A percentile compares a stretch with the other conserved stretches of the same genome.
Conservation (phyloP, 2,113 vertebrate species). For the Pelecanoides urinatrix region DNA sequence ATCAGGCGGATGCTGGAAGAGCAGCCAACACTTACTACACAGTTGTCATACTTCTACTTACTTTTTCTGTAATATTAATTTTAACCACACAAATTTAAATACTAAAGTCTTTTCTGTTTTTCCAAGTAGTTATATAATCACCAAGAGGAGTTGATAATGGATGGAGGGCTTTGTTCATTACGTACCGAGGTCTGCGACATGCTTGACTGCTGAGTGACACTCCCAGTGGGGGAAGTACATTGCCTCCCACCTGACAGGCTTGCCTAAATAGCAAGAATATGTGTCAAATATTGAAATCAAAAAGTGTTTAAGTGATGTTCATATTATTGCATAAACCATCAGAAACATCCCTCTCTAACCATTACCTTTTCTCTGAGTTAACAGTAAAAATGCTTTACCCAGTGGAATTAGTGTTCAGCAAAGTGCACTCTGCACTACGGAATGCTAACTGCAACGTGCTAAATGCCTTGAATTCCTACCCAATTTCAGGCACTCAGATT, state of each 20-base stretch:
- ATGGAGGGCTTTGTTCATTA: conserved; percentile 44
- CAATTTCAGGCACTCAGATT: background rate
- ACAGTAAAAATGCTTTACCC: background rate
- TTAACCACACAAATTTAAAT: background rate
- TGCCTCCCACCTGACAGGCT: conserved; percentile 85
- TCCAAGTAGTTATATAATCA: background rate
- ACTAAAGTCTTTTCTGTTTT: background rate
- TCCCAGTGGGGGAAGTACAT: conserved; percentile 81
- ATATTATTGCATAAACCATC: conserved; percentile 36
- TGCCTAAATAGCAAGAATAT: conserved; percentile 79
- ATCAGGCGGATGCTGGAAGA: background rate
- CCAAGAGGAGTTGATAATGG: conserved; percentile 3
- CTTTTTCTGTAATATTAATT: background rate
- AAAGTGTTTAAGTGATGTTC: conserved; percentile 46
- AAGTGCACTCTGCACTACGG: background rate
- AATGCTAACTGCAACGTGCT: background rate
- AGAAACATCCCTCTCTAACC: conserved; percentile 24
- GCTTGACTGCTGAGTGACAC: conserved; percentile 82
- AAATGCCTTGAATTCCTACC: background rate
- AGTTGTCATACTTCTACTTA: background rate
- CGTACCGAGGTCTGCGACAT: conserved; percentile 88
- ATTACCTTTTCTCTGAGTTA: background rate
- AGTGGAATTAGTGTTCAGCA: background rate
- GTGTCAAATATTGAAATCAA: conserved; percentile 53
- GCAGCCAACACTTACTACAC: background rate